Conservation (phyloP, 2,888 invertebrate genomes). For the Patella pellucida region DNA sequence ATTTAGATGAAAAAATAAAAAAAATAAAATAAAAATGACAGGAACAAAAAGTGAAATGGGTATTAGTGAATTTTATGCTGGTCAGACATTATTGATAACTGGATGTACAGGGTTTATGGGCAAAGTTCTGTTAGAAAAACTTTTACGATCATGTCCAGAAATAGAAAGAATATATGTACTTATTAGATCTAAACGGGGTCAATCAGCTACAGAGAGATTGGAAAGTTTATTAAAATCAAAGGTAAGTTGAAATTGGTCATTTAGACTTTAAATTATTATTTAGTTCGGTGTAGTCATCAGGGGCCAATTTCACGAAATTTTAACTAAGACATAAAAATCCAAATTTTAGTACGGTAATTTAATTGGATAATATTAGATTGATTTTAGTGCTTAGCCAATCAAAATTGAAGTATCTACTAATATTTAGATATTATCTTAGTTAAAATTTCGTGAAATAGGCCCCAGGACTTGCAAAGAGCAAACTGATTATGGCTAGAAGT, state of each 20-base stretch:
- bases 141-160: conserved; percentile 84
- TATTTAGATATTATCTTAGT: too few species aligned
- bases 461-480: too few species aligned
- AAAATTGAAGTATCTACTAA: too few species aligned
- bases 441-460: too few species aligned
- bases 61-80: conserved; percentile 78
- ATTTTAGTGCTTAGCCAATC: too few species aligned
- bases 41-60: not conserved
- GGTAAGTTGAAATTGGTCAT: conserved; percentile 78
- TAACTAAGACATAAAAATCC: too few species aligned
- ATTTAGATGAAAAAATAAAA: not conserved
- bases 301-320: too few species aligned
- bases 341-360: too few species aligned
- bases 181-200: conserved; percentile 81
- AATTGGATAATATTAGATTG: too few species aligned
- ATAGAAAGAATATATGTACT: conserved; percentile 83
- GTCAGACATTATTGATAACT: conserved; percentile 86
- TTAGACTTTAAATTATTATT: not conserved
- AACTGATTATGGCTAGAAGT: too few species aligned
- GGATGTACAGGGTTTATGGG: conserved; percentile 96
- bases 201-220: conserved; percentile 78
- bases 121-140: conserved; percentile 89
- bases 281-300: too few species aligned
- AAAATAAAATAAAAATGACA: not conserved
- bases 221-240: conserved; percentile 82